These are phyloP conservation scores for Luperina testacea DNA, from an alignment of 2,888 invertebrate genomes.

Conservation along the genomic window DNA sequence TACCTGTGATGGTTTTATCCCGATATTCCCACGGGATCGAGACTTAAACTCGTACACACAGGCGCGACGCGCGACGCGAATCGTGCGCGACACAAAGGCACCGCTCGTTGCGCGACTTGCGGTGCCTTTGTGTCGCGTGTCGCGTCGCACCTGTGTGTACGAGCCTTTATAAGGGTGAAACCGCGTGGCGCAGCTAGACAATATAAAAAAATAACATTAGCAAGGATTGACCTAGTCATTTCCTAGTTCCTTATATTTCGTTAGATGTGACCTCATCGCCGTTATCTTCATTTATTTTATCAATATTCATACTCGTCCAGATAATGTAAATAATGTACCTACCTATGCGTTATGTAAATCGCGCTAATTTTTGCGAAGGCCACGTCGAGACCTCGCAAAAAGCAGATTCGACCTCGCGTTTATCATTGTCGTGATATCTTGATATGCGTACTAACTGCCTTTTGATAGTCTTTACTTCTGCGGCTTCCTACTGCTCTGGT, in stretches of 20 bases:
- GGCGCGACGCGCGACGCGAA: no score
- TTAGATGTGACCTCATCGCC: constrained; percentile 75
- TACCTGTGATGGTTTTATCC: neutral
- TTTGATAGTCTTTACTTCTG: constrained; percentile 80
- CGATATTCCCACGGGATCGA: neutral
- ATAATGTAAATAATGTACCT: constrained; percentile 76
- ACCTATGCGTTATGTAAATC: constrained; percentile 83
- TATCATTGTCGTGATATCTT: constrained; percentile 86
- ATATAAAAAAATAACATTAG: constrained; percentile 25
- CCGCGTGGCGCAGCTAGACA: neutral
- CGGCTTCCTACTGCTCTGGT: constrained; percentile 71
- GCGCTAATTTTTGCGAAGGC: constrained; percentile 87
- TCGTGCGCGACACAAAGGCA: no score
- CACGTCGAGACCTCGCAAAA: constrained; percentile 84
- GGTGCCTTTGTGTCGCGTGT: no score
- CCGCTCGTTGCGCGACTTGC: no score
- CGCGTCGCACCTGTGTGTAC: no score
- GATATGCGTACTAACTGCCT: constrained; percentile 83
- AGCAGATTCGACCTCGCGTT: constrained; percentile 84
- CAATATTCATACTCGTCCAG: constrained; percentile 74
- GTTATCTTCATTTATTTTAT: constrained; percentile 76
- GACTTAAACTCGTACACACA: neutral
- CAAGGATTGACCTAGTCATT: constrained; percentile 64
- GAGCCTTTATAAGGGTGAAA: neutral
- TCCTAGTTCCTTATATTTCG: constrained; percentile 73